These are phyloP conservation scores for Clavelina lepadiformis DNA, from an alignment of 23 tunicate genomes.

Conservation along the genomic window DNA sequence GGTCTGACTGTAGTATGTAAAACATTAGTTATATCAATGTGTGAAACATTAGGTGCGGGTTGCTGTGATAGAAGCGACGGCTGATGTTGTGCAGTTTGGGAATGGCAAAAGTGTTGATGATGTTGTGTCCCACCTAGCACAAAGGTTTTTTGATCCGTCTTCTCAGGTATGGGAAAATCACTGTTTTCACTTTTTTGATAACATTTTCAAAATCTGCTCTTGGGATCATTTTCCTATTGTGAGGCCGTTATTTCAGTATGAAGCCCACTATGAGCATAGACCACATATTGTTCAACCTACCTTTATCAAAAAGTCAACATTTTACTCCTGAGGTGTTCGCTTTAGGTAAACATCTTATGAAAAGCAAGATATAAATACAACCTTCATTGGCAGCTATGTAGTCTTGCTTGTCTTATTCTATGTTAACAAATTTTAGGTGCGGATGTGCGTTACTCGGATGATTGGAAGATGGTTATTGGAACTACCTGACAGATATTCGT, in stretches of 20 bases:
- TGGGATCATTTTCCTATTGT: not conserved
- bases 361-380: too few relatives aligned
- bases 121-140: constrained; percentile 89
- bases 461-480: constrained; percentile 88
- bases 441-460: constrained; percentile 57
- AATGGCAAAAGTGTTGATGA: constrained; percentile 95
- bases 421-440: too few relatives aligned
- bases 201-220: not conserved
- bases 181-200: not conserved
- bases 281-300: too few relatives aligned
- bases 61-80: constrained; percentile 94
- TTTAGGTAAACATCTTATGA: too few relatives aligned
- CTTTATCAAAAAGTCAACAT: too few relatives aligned
- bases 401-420: too few relatives aligned
- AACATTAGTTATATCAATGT: too few relatives aligned
- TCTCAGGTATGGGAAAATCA: constrained; percentile 35
- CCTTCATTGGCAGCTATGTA: too few relatives aligned
- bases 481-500: constrained; percentile 88
- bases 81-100: constrained; percentile 89
- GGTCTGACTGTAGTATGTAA: too few relatives aligned
- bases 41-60: constrained; percentile 82
- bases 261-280: not conserved
- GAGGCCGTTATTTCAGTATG: too few relatives aligned
- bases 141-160: constrained; percentile 88
- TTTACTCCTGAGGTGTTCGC: too few relatives aligned